Evolutionary conservation across 2,113 vertebrate species (phyloP), one percentile per base, ranked within the genome.

Genomic region (Mustela lutreola): DNA sequence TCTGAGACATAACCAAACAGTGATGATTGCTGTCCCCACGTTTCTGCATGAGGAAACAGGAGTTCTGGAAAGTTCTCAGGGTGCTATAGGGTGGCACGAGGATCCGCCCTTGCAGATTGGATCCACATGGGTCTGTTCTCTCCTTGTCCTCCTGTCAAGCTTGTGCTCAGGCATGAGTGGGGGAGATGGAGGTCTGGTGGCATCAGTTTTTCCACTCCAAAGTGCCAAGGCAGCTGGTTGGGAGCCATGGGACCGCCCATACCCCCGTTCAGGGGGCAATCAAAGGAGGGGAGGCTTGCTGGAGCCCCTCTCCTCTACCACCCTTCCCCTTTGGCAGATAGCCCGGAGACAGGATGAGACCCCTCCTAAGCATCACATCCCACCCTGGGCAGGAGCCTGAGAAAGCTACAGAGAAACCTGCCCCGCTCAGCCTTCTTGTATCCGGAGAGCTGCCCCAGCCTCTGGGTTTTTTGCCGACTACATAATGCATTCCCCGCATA

Each of bases 101-200:
- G 45, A 9, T 39, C 48, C 1, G 33, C 60, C 4, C n/a, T 11
- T 14, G 3, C 48, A 31, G 2, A 24, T 2, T 0, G 0, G 58
- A 58, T 21, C 28, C 3, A 58, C 19, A 15, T 1, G 11, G 7
- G 2, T 4, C 45, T 58, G 18, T 56, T 42, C 24, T 26, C 58
- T 39, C 58, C 48, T 48, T 62, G 58, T 26, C 71, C 24, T 26
- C 36, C 4, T 1, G 5, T 50, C 71, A 36, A 10, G 2, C 84
- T 62, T 18, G 53, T 6, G 0, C 56, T 45, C 28, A 10, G 58
- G 33, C 78, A 48, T 70, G 56, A 67, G 42, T 7, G 67, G 73
- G 50, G 71, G 58, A 84, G 91, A 45, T 0, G 39, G 65, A 92
- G 45, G 50, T 45, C 60, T 39, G 86, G 15, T 53, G 31, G 5